Base-by-base conservation (phyloP, 2,797 vertebrate genomes). In the Sebastes iracundus region DNA sequence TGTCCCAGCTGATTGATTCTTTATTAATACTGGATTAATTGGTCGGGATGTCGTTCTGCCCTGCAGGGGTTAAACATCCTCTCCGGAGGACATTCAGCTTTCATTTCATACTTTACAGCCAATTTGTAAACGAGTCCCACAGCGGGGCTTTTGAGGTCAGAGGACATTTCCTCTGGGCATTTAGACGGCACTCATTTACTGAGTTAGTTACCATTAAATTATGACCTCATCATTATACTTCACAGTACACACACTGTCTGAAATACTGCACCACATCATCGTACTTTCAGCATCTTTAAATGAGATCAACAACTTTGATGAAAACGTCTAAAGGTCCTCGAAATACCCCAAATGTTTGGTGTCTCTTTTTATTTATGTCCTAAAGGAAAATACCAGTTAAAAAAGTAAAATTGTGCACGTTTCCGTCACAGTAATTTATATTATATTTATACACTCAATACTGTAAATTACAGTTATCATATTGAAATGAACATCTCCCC, bases 21-120 rank as follows among this genome's bases (percentile, higher is more conserved):
- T 16, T 77, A 85, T 86, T 81, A 72, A 87, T 69, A 69, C 13
- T 32, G 61, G 25, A 65, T 73, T 80, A 71, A 88, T 22, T 68
- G 56, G 38, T 5, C 27, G 62, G 20, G 28, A 58, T 72, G 67
- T 65, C 53, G 30, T 56, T 33, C 20, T 6, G 38, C 3, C 18
- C 69, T 42, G 63, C 63, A 18, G 65, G 27, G 46, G 72, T 87
- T 69, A 61, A 69, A 77, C 53, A 2, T 76, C 35, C 23, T 38
- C 52, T 35, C 82, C 62, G 64, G 61, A 25, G 27, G 79, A 61
- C 22, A 10, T 42, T 52, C 6, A 62, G 46, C 32, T 16, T 2
- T 46, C 0, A 32, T 42, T 75, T 52, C 3, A 60, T 22, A 9
- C 13, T 77, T 42, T 16, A 61, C 23, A 28, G 23, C 0, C 14